phyloP scores from a whole-genome alignment of 2,113 vertebrate genomes.

The Nipponia nippon region DNA sequence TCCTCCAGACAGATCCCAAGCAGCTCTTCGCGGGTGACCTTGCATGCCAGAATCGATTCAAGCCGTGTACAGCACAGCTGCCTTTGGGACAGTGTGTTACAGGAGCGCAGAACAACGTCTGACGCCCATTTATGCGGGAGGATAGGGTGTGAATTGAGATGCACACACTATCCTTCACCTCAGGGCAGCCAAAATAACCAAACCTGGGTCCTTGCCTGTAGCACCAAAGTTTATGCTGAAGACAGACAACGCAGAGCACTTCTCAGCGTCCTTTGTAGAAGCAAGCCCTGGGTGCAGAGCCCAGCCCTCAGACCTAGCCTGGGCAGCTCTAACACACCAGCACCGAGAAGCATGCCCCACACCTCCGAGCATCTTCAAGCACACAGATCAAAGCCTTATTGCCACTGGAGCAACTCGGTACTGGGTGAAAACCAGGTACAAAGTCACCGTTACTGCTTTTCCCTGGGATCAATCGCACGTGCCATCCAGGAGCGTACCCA shows the following conservation, averaged over 20 bases:
- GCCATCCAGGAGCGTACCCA: not conserved
- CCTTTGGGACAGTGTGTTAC: rapidly evolving
- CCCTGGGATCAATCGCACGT: not conserved
- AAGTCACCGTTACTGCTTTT: rapidly evolving
- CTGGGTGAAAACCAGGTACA: not conserved
- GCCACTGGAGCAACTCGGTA: rapidly evolving
- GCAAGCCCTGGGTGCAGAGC: not conserved
- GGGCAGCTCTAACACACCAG: not conserved
- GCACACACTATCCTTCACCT: not conserved
- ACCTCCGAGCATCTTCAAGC: not conserved
- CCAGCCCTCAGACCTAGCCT: rapidly evolving
- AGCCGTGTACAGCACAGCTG: not conserved
- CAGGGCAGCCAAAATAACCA: not conserved
- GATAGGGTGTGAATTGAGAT: not conserved
- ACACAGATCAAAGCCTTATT: not conserved
- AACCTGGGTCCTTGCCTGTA: not conserved
- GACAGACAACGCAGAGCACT: not conserved
- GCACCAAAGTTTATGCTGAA: not conserved
- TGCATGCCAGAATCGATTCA: not conserved
- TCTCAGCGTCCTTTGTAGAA: not conserved
- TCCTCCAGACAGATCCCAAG: not conserved
- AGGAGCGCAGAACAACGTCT: rapidly evolving
- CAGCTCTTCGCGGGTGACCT: not conserved
- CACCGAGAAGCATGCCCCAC: not conserved
- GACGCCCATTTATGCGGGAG: not conserved